A percentile compares a stretch with the other conserved stretches of the same genome.
These are phyloP conservation scores for Procambarus clarkii DNA, from an alignment of 1,140 invertebrate genomes.

Conservation along the genomic window DNA sequence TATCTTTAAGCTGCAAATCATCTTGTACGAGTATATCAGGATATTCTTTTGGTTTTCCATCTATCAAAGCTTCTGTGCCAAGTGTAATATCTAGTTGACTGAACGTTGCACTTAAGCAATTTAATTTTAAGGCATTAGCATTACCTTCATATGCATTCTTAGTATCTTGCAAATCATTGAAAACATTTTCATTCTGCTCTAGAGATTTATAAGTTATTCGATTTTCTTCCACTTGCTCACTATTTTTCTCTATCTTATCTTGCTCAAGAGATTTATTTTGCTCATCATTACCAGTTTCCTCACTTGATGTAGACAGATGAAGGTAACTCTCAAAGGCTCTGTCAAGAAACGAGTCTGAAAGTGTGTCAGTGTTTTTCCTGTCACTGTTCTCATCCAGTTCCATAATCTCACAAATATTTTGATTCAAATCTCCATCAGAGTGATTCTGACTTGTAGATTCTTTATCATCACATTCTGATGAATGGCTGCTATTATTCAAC, in stretches of 20 bases:
- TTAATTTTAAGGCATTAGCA: neutral
- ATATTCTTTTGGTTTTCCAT: neutral
- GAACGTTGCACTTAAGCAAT: constrained; percentile 13
- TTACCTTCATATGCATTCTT: neutral
- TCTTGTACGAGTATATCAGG: neutral
- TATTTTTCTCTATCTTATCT: neutral
- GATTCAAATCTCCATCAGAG: neutral
- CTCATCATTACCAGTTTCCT: neutral
- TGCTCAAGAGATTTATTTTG: neutral
- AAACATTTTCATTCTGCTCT: neutral
- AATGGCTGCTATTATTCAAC: neutral
- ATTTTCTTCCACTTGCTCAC: neutral
- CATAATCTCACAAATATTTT: constrained; percentile 10
- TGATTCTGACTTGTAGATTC: neutral
- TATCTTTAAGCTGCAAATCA: neutral
- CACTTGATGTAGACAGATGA: neutral
- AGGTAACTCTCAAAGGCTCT: constrained; percentile 61
- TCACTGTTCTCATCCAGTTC: neutral
- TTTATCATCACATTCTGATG: neutral
- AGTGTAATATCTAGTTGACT: constrained; percentile 45
- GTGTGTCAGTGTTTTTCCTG: constrained; percentile 31
- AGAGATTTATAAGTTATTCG: neutral
- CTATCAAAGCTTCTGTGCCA: constrained; percentile 44
- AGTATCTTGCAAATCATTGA: constrained; percentile 1
- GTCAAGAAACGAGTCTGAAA: constrained; percentile 68